Evolutionary conservation across 2,797 vertebrate species (phyloP).

Genomic region (Muscicapa striata): DNA sequence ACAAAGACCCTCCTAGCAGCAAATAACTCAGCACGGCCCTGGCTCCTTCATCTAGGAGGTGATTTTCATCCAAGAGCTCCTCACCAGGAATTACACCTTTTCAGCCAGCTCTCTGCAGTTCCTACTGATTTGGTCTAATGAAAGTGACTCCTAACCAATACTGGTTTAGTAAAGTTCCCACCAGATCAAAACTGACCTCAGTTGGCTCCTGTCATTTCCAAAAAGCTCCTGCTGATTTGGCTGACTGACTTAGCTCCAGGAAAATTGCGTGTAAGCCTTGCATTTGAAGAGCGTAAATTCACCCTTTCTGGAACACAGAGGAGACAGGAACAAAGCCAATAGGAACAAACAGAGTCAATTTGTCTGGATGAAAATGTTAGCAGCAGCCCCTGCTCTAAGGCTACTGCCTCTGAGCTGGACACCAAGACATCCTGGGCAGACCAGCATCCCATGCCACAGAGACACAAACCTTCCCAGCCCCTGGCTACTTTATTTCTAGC

Average conservation of each 20-base stretch:
- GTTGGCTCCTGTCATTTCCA: conserved; percentile 28
- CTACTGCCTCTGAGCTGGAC: not conserved
- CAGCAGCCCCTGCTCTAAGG: not conserved
- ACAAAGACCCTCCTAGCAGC: not conserved
- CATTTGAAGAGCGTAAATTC: conserved; percentile 25
- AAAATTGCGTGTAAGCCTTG: conserved; percentile 18
- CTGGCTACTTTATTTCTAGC: not conserved
- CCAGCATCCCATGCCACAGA: not conserved
- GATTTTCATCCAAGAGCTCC: conserved; percentile 15
- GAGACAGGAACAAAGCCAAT: conserved; percentile 29
- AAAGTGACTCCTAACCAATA: not conserved
- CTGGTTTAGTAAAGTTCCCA: conserved; percentile 14
- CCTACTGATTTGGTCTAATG: conserved; percentile 20
- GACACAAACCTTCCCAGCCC: not conserved
- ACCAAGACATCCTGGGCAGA: not conserved
- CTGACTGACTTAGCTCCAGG: conserved; percentile 3
- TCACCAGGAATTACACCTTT: conserved; percentile 39
- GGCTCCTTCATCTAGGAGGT: not conserved
- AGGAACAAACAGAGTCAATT: conserved; percentile 2
- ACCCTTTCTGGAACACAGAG: not conserved
- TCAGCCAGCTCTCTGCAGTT: conserved; percentile 17
- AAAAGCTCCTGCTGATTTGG: conserved; percentile 49
- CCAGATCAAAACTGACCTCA: conserved; percentile 44
- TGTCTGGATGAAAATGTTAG: not conserved
- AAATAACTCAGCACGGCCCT: not conserved